Conservation (phyloP, 2,888 invertebrate species). For the Dryobota labecula region DNA sequence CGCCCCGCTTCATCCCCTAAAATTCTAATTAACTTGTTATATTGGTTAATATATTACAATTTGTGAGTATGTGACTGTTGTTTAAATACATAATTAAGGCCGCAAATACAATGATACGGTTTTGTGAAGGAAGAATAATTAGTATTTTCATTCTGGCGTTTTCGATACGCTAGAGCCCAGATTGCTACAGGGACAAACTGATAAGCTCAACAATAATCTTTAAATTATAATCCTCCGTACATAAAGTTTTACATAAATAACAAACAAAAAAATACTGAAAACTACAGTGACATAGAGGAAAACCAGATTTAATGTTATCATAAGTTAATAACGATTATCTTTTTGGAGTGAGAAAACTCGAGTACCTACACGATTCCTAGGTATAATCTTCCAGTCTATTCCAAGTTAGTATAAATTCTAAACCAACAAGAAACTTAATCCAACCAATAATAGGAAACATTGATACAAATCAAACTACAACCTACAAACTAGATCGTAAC, state of each 20-base stretch:
- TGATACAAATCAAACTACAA: slow-evolving; percentile 30
- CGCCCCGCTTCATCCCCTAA: slow-evolving; percentile 14
- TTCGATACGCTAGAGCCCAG: background rate
- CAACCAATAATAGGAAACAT: slow-evolving; percentile 7
- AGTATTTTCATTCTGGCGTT: background rate
- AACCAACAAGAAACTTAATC: slow-evolving; percentile 25
- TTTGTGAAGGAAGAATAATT: background rate
- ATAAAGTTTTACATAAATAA: background rate
- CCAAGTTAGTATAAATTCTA: background rate
- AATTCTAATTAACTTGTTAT: slow-evolving; percentile 62
- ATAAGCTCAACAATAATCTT: background rate
- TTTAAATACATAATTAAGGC: slow-evolving; percentile 22
- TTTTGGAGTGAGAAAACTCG: background rate
- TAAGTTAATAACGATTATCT: too few relatives aligned
- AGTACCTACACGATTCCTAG: background rate
- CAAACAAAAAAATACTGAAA: too few relatives aligned
- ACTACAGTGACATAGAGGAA: background rate
- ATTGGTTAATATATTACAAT: slow-evolving; percentile 50
- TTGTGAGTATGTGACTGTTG: slow-evolving; percentile 36
- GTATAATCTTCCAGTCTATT: background rate
- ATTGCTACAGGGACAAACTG: background rate
- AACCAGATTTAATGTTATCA: too few relatives aligned
- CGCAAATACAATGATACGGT: slow-evolving; percentile 22
- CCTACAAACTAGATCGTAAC: slow-evolving; percentile 34
- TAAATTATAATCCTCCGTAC: background rate